Evolutionary conservation across 2,888 invertebrate species (phyloP).

Genomic region (Amphimallon solstitiale): DNA sequence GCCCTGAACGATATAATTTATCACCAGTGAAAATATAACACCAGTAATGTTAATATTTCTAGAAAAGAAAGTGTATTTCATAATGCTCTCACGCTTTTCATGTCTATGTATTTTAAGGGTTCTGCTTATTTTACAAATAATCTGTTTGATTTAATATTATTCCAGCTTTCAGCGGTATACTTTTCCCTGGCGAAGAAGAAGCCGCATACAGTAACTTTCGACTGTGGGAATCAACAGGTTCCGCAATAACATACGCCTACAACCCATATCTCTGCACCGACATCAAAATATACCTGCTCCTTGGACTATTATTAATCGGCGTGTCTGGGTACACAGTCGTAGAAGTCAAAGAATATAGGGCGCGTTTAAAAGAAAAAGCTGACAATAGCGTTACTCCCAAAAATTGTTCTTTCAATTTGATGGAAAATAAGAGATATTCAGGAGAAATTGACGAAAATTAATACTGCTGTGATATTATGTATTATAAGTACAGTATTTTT

Average conservation of each 20-base stretch:
- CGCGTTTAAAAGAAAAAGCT: slow-evolving; percentile 57
- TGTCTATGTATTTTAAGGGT: too few species aligned
- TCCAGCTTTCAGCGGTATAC: slow-evolving; percentile 83
- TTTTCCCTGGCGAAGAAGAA: slow-evolving; percentile 87
- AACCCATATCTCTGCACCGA: slow-evolving; percentile 81
- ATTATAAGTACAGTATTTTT: neutral
- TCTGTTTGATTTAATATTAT: slow-evolving; percentile 37
- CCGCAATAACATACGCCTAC: slow-evolving; percentile 84
- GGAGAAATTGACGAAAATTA: slow-evolving; percentile 55
- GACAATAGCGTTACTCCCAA: slow-evolving; percentile 46
- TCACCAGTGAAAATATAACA: too few species aligned
- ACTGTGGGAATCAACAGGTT: slow-evolving; percentile 91
- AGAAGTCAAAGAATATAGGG: slow-evolving; percentile 68
- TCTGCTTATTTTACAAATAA: neutral
- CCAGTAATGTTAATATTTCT: too few species aligned
- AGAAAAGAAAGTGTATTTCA: too few species aligned
- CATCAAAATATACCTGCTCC: slow-evolving; percentile 75
- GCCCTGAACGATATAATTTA: too few species aligned
- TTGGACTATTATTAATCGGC: slow-evolving; percentile 76
- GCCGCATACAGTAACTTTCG: slow-evolving; percentile 94
- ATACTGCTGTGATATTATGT: neutral
- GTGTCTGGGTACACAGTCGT: slow-evolving; percentile 79
- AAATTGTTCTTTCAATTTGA: slow-evolving; percentile 41
- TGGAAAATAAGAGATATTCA: slow-evolving; percentile 48
- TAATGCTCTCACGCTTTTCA: too few species aligned